Evolutionary conservation across 1,140 invertebrate species (phyloP).

Genomic region (Drosophila erecta): DNA sequence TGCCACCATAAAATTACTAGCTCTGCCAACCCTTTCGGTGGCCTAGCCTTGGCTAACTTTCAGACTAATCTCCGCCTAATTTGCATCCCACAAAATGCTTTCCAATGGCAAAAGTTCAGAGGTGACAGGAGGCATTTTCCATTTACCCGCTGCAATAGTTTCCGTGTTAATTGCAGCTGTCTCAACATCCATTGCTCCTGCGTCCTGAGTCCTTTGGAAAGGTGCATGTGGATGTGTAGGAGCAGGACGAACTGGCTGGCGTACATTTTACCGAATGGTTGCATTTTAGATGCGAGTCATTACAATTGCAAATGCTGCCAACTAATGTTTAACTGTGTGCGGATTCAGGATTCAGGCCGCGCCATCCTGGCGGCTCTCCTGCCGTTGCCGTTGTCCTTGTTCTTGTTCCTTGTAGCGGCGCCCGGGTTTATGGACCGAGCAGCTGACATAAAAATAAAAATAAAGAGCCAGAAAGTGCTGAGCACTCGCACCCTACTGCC

Average conservation of each 20-base stretch:
- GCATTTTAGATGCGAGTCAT: slow-evolving; percentile 57
- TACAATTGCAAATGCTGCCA: slow-evolving; percentile 81
- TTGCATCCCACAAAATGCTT: slow-evolving; percentile 27
- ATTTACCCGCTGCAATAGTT: slow-evolving; percentile 4
- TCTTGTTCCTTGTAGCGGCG: slow-evolving; percentile 1
- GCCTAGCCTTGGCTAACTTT: slow-evolving; percentile 3
- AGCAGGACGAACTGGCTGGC: slow-evolving; percentile 23
- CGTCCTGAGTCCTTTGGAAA: not conserved
- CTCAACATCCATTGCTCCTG: not conserved
- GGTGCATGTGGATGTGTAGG: slow-evolving; percentile 1
- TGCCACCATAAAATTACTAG: not conserved
- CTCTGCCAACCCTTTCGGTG: not conserved
- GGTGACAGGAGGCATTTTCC: not conserved
- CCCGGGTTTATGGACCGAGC: slow-evolving; percentile 29
- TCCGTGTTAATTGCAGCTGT: slow-evolving; percentile 45
- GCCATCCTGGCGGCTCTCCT: slow-evolving; percentile 49
- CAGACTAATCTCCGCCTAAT: slow-evolving; percentile 34
- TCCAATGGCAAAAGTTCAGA: slow-evolving; percentile 26
- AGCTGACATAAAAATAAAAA: slow-evolving; percentile 36
- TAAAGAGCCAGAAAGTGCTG: slow-evolving; percentile 46
- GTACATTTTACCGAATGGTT: slow-evolving; percentile 52
- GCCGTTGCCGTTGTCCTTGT: slow-evolving; percentile 33
- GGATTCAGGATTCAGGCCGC: slow-evolving; percentile 41
- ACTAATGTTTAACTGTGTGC: slow-evolving; percentile 68
- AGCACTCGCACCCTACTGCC: slow-evolving; percentile 16